Conservation (phyloP, 2,888 invertebrate genomes). For the Brachycybe producta region DNA sequence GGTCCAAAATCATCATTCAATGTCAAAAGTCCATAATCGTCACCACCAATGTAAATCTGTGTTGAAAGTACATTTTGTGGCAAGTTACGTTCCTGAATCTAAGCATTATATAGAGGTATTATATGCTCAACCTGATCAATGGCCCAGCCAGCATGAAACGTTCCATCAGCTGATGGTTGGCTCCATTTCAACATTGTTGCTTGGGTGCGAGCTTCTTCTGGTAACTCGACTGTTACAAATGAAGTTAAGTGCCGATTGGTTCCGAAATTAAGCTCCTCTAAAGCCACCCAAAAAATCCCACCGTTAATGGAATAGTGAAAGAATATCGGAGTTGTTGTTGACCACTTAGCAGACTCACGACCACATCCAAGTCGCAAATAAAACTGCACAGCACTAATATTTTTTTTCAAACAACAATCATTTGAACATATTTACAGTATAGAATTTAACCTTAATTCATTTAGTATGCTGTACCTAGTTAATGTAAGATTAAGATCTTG, state of each 20-base stretch:
- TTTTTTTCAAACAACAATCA: constrained; percentile 6
- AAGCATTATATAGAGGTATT: not conserved
- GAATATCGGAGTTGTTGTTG: constrained; percentile 29
- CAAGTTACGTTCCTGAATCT: no score
- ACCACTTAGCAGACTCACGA: constrained; percentile 21
- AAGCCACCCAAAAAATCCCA: constrained; percentile 33
- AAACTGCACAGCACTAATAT: constrained; percentile 33
- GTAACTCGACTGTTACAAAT: constrained; percentile 31
- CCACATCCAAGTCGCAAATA: constrained; percentile 32
- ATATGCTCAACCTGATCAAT: constrained; percentile 32
- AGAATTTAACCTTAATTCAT: constrained; percentile 27
- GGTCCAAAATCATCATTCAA: constrained; percentile 29
- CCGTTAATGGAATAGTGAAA: constrained; percentile 35
- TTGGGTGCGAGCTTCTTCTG: constrained; percentile 28
- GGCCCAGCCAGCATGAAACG: constrained; percentile 33
- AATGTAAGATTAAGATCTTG: constrained; percentile 31
- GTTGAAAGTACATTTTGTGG: not conserved
- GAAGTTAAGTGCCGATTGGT: constrained; percentile 25
- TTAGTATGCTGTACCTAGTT: no score
- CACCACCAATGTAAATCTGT: constrained; percentile 34
- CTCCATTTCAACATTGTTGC: constrained; percentile 32
- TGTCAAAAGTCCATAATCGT: constrained; percentile 29
- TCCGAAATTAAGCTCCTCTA: constrained; percentile 33
- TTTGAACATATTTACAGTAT: not conserved
- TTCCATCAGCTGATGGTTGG: constrained; percentile 31